phyloP scores from a whole-genome alignment of 2,797 vertebrate genomes.

The Thamnophis elegans region DNA sequence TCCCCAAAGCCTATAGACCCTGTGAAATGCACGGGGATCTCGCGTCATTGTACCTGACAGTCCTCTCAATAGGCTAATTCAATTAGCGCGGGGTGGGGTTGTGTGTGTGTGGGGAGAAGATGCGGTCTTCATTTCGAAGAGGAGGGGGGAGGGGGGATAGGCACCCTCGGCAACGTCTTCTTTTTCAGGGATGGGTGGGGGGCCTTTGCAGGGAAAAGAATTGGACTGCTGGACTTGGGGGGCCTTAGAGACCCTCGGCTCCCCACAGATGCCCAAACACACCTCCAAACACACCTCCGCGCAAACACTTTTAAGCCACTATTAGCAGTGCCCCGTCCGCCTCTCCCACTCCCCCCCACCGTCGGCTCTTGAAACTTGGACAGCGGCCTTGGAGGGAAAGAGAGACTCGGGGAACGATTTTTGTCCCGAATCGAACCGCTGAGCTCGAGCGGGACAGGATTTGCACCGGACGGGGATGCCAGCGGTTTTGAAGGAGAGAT shows the following conservation, averaged over 20 bases:
- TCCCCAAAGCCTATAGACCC: slow-evolving; percentile 82
- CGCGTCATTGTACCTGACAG: slow-evolving; percentile 79
- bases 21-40: slow-evolving; percentile 75
- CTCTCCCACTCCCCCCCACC: accelerated
- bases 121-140: background rate
- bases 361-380: background rate
- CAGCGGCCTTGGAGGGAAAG: background rate
- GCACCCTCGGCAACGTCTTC: background rate
- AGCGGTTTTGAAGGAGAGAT: background rate
- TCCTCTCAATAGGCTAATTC: background rate
- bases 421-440: background rate
- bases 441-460: background rate
- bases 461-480: background rate
- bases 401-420: background rate
- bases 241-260: too few relatives aligned
- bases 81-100: background rate
- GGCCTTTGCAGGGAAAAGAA: background rate
- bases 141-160: background rate
- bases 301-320: background rate
- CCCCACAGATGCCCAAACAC: too few relatives aligned
- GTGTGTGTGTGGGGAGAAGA: too few relatives aligned
- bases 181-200: background rate
- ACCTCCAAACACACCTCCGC: background rate
- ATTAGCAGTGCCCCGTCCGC: background rate
- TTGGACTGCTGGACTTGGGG: background rate